Evolutionary conservation across 2,113 vertebrate species (phyloP).

Genomic region (Zapornia atra): DNA sequence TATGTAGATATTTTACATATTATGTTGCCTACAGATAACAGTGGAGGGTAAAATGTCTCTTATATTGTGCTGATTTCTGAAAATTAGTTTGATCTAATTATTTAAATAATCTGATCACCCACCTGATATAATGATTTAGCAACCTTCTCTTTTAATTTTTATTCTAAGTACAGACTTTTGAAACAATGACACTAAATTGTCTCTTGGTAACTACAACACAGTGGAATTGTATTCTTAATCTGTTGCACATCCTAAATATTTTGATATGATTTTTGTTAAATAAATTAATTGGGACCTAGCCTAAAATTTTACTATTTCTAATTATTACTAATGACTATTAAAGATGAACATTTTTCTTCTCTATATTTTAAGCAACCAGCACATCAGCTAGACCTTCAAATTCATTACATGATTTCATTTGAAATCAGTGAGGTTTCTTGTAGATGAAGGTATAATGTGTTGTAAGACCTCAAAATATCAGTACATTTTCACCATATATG

Average conservation of each 20-base stretch:
- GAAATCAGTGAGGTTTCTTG: neutral
- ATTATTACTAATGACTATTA: conserved; percentile 36
- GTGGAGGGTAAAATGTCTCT: neutral
- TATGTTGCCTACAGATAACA: conserved; percentile 7
- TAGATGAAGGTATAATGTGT: neutral
- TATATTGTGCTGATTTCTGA: neutral
- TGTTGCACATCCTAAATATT: conserved; percentile 32
- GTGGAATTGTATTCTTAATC: conserved; percentile 55
- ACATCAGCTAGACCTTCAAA: conserved; percentile 48
- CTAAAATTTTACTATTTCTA: conserved; percentile 63
- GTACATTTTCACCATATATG: conserved; percentile 49
- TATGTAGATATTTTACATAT: conserved; percentile 31
- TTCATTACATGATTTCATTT: neutral
- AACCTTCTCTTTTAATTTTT: conserved; percentile 59
- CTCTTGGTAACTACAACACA: conserved; percentile 39
- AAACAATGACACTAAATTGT: conserved; percentile 48
- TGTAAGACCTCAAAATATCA: conserved; percentile 41
- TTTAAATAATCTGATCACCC: conserved; percentile 39
- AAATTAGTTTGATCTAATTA: conserved; percentile 24
- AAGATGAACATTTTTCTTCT: neutral
- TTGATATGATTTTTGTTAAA: conserved; percentile 51
- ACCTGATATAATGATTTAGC: conserved; percentile 57
- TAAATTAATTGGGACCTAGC: conserved; percentile 55
- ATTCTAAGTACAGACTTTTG: conserved; percentile 40
- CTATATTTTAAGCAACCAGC: conserved; percentile 39